phyloP scores from a whole-genome alignment of 2,888 invertebrate species.

The Hydriomena furcata region DNA sequence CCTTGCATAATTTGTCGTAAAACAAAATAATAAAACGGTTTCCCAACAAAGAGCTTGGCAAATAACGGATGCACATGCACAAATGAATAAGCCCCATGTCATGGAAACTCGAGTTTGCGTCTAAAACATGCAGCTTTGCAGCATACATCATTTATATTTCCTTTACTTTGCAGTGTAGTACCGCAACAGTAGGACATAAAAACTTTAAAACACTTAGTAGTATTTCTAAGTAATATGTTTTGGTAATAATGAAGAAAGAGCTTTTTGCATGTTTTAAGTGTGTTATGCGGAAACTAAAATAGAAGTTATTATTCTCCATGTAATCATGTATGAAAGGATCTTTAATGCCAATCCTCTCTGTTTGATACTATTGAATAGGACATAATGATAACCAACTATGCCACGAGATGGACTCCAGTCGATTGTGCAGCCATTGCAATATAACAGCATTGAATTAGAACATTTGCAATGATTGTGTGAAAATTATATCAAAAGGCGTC shows the following conservation, averaged over 20 bases:
- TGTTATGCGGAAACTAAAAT: neutral
- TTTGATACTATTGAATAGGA: constrained; percentile 18
- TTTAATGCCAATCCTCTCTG: constrained; percentile 5
- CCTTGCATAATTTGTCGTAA: constrained; percentile 45
- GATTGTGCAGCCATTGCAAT: constrained; percentile 9
- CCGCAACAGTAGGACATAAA: too few species aligned
- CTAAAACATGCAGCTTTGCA: too few species aligned
- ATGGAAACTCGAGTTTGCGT: neutral
- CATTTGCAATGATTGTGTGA: constrained; percentile 34
- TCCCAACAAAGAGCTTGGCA: constrained; percentile 44
- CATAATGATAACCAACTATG: constrained; percentile 8
- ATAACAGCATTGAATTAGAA: constrained; percentile 24
- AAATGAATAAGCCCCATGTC: constrained; percentile 1
- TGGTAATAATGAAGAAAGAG: too few species aligned
- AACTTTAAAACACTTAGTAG: too few species aligned
- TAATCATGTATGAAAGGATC: neutral
- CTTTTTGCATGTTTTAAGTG: too few species aligned
- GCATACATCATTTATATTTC: too few species aligned
- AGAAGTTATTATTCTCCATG: too few species aligned
- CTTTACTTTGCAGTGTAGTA: too few species aligned
- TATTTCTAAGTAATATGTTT: too few species aligned
- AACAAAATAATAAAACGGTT: constrained; percentile 45
- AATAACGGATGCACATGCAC: constrained; percentile 20
- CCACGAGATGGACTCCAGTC: neutral
- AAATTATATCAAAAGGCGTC: constrained; percentile 9